A percentile compares a stretch with the other conserved stretches of the same genome.
These are phyloP conservation scores for Thaumetopoea pityocampa DNA, from an alignment of 1,140 invertebrate genomes.

Conservation along the genomic window DNA sequence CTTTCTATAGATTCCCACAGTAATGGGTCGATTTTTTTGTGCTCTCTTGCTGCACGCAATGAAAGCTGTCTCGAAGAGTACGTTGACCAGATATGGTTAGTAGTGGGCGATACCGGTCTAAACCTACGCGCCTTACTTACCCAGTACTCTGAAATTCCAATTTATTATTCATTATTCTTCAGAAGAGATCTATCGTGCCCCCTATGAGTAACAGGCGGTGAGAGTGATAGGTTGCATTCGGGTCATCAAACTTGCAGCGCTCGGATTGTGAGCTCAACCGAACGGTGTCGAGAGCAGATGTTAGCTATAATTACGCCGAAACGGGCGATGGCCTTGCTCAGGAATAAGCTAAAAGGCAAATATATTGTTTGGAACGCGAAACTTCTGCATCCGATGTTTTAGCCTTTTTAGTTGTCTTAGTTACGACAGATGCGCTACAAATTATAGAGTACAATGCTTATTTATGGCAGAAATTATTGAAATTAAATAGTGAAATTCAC, in stretches of 20 bases:
- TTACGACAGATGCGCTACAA: constrained; percentile 9
- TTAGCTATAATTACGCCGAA: constrained; percentile 28
- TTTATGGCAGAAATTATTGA: too few relatives aligned
- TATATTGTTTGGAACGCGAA: constrained; percentile 10
- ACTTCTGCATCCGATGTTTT: constrained; percentile 14
- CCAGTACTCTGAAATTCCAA: constrained; percentile 15
- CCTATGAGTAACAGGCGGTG: constrained; percentile 21
- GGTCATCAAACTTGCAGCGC: constrained; percentile 36
- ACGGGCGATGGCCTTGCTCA: constrained; percentile 17
- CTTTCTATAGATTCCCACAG: constrained; percentile 28
- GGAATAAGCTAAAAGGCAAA: constrained; percentile 7
- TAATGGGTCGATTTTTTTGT: constrained; percentile 15
- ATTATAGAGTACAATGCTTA: too few relatives aligned
- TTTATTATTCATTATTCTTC: constrained; percentile 11
- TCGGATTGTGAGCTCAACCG: constrained; percentile 4
- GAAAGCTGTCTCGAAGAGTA: constrained; percentile 33
- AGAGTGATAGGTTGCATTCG: constrained; percentile 22
- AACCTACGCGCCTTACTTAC: constrained; percentile 24
- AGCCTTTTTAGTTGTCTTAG: constrained; percentile 14
- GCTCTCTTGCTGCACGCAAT: constrained; percentile 20
- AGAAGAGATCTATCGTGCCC: constrained; percentile 9
- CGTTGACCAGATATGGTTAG: constrained; percentile 34
- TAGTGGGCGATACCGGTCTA: constrained; percentile 32
- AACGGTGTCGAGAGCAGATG: constrained; percentile 17
- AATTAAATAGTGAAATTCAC: too few relatives aligned